Conservation (phyloP, 2,888 invertebrate species). For the Sympetrum striolatum region DNA sequence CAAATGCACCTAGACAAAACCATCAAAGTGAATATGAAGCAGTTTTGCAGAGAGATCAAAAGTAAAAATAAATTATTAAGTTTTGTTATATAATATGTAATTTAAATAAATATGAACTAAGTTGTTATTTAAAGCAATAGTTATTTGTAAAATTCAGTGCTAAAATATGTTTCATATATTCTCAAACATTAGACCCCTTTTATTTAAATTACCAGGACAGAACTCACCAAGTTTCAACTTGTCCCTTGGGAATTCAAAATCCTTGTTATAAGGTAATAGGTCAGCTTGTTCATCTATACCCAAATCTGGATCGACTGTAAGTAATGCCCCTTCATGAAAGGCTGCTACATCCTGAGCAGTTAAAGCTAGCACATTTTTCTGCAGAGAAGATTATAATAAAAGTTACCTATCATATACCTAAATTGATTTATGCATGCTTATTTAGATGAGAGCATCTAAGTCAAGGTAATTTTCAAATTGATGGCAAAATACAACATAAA, state of each 20-base stretch:
- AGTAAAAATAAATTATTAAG: not conserved
- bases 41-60: not conserved
- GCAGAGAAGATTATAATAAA: too few species aligned
- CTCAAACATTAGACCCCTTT: too few species aligned
- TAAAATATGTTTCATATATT: too few species aligned
- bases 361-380: conserved; percentile 18
- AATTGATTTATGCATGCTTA: too few species aligned
- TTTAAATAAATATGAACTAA: too few species aligned
- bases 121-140: too few species aligned
- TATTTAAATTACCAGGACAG: not conserved
- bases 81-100: too few species aligned
- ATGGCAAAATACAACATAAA: too few species aligned
- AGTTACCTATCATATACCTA: too few species aligned
- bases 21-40: not conserved
- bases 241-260: conserved; percentile 44
- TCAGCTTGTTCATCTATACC: conserved; percentile 45
- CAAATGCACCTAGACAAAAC: not conserved
- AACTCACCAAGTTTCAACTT: conserved; percentile 43
- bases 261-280: conserved; percentile 40
- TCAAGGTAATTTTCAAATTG: too few species aligned
- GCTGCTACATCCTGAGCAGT: conserved; percentile 39
- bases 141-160: too few species aligned
- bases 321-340: conserved; percentile 32
- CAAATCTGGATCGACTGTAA: conserved; percentile 26
- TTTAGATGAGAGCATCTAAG: too few species aligned